These are phyloP conservation scores for Dryomyza anilis DNA, from an alignment of 2,888 invertebrate genomes.

Conservation along the genomic window DNA sequence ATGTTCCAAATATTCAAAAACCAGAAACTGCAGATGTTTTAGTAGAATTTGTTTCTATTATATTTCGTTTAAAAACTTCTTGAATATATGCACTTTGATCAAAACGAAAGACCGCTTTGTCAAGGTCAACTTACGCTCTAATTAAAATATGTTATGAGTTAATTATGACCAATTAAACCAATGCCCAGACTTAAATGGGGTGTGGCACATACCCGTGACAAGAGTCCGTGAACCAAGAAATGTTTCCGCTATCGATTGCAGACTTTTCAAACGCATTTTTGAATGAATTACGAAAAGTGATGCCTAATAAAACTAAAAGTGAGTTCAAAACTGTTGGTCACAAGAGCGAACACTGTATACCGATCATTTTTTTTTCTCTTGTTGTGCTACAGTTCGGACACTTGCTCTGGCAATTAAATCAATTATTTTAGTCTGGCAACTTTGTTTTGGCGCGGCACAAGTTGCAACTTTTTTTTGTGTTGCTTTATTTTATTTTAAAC, in stretches of 20 bases:
- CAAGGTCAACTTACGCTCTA: neutral
- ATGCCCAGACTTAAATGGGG: neutral
- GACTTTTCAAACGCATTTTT: neutral
- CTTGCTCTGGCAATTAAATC: conserved; percentile 8
- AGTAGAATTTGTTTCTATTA: too few relatives aligned
- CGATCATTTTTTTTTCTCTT: neutral
- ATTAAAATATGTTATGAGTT: neutral
- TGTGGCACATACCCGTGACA: too few relatives aligned
- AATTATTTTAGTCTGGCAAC: neutral
- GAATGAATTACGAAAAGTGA: neutral
- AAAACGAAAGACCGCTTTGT: neutral
- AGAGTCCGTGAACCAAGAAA: neutral
- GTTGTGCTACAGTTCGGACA: conserved; percentile 5
- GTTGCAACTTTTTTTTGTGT: neutral
- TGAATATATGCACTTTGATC: too few relatives aligned
- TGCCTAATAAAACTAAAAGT: neutral
- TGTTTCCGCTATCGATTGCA: neutral
- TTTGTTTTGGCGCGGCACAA: neutral
- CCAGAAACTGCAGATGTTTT: too few relatives aligned
- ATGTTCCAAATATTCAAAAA: too few relatives aligned
- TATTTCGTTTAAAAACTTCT: too few relatives aligned
- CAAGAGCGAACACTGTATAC: neutral
- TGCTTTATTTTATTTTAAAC: too few relatives aligned
- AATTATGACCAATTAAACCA: conserved; percentile 4
- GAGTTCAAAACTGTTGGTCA: neutral